phyloP scores from a whole-genome alignment of 2,797 vertebrate species.

The Phataginus tricuspis region DNA sequence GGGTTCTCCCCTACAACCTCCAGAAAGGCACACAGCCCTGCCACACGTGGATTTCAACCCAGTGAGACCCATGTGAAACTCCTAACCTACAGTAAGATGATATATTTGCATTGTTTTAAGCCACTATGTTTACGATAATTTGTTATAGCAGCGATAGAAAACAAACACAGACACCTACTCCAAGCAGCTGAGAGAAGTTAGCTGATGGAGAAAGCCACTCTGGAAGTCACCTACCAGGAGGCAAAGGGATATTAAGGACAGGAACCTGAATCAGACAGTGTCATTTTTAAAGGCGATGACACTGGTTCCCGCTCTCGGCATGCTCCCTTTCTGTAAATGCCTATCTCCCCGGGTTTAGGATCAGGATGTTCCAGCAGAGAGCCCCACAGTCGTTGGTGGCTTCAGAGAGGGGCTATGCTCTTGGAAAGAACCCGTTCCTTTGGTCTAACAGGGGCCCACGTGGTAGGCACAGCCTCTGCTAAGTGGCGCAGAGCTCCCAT shows the following conservation, averaged over 20 bases:
- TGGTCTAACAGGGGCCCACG: neutral
- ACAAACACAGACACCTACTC: neutral
- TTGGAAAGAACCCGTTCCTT: neutral
- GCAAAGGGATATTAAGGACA: neutral
- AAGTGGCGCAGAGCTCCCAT: neutral
- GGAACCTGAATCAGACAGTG: neutral
- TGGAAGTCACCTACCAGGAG: too few species aligned
- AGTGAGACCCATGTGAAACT: neutral
- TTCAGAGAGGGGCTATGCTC: neutral
- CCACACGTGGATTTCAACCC: neutral
- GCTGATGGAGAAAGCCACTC: neutral
- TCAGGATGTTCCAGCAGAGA: neutral
- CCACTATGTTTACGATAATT: neutral
- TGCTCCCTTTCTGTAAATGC: neutral
- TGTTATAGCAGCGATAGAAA: neutral
- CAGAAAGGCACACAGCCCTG: neutral
- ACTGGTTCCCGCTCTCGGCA: neutral
- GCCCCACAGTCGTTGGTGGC: neutral
- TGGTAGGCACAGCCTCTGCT: neutral
- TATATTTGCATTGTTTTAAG: neutral
- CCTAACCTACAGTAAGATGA: neutral
- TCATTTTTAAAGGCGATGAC: neutral
- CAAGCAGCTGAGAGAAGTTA: neutral
- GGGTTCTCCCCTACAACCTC: neutral
- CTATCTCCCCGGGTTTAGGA: neutral